Percentiles rank a stretch among this genome's conserved stretches.
These are phyloP conservation scores for Neogobius melanostomus DNA, from an alignment of 2,113 vertebrate genomes.

Conservation along the genomic window DNA sequence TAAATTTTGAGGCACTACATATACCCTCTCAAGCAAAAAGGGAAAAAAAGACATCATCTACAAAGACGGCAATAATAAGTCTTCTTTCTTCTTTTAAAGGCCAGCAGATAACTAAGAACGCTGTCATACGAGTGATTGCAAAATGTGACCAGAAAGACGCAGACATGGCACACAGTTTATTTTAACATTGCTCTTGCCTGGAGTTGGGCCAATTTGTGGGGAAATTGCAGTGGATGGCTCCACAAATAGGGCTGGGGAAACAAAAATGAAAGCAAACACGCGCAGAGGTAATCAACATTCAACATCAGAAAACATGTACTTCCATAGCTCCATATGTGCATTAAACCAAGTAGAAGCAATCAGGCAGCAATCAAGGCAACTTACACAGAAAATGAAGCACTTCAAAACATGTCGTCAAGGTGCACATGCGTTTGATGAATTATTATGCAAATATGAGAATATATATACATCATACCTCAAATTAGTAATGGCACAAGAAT, in stretches of 20 bases:
- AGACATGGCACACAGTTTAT: constrained; percentile 3
- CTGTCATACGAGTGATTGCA: not conserved
- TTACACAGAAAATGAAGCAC: constrained; percentile 21
- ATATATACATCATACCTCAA: not conserved
- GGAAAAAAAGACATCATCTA: no score
- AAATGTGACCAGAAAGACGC: not conserved
- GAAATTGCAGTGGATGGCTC: constrained; percentile 10
- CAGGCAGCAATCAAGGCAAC: constrained; percentile 39
- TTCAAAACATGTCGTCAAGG: constrained; percentile 14
- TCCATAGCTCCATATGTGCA: constrained; percentile 19
- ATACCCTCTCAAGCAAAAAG: not conserved
- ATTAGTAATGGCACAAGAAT: not conserved
- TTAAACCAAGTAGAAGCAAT: constrained; percentile 41
- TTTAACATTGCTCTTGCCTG: constrained; percentile 13
- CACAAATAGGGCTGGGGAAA: constrained; percentile 12
- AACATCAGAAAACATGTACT: constrained; percentile 34
- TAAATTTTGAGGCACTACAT: not conserved
- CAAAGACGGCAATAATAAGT: not conserved
- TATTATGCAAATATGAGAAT: not conserved
- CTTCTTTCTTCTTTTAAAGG: not conserved
- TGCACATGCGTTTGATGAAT: constrained; percentile 9
- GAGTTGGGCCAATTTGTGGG: constrained; percentile 10
- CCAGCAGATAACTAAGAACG: not conserved
- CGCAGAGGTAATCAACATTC: constrained; percentile 43
- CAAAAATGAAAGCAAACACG: constrained; percentile 27